A percentile compares a stretch with the other conserved stretches of the same genome.
Evolutionary conservation across 2,888 invertebrate genomes (phyloP).

Genomic region (Neoascia interrupta): DNA sequence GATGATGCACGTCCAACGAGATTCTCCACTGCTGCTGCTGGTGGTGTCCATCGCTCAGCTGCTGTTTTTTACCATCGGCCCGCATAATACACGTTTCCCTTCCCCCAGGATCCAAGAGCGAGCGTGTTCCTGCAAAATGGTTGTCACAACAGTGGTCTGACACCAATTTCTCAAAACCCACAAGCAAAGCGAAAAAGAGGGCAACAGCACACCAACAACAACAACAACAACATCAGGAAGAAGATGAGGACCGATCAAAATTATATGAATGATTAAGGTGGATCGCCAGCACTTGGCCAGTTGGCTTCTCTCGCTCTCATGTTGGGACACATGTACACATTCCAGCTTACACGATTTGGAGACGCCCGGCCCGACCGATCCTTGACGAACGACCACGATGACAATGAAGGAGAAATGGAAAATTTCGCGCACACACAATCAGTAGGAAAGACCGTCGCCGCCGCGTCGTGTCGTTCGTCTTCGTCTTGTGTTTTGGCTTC

Average conservation of each 20-base stretch:
- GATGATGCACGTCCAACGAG: slow-evolving; percentile 61
- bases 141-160: slow-evolving; percentile 72
- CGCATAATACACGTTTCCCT: slow-evolving; percentile 21
- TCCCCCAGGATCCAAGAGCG: slow-evolving; percentile 54
- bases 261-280: slow-evolving; percentile 69
- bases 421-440: slow-evolving; percentile 14
- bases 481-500: slow-evolving; percentile 23
- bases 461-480: slow-evolving; percentile 8
- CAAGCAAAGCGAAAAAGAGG: slow-evolving; percentile 53
- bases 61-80: slow-evolving; percentile 41
- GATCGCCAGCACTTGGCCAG: slow-evolving; percentile 63
- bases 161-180: slow-evolving; percentile 66
- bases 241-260: slow-evolving; percentile 68
- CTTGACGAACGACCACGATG: slow-evolving; percentile 69
- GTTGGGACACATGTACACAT: slow-evolving; percentile 66
- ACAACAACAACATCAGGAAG: slow-evolving; percentile 60
- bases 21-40: slow-evolving; percentile 43
- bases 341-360: slow-evolving; percentile 55
- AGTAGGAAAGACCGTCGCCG: slow-evolving; percentile 41
- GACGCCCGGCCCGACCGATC: slow-evolving; percentile 36
- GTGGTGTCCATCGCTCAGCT: slow-evolving; percentile 61
- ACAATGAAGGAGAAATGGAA: slow-evolving; percentile 65
- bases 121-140: slow-evolving; percentile 72
- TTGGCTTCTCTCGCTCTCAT: slow-evolving; percentile 65
- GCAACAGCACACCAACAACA: slow-evolving; percentile 45